A percentile compares a stretch with the other conserved stretches of the same genome.
phyloP scores from a whole-genome alignment of 2,113 vertebrate species.

The Psettodes erumei region DNA sequence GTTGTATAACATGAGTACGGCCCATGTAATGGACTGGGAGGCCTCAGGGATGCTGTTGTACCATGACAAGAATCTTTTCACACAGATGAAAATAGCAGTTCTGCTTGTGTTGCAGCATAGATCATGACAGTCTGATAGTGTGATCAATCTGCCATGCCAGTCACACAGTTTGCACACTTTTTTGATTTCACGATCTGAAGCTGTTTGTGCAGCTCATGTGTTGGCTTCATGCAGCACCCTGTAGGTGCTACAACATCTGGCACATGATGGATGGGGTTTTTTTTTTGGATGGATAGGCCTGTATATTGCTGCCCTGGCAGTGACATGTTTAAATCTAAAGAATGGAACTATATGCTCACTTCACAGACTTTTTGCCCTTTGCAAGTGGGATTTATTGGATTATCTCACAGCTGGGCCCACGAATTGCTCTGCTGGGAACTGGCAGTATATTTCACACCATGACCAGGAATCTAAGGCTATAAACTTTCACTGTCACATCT shows the following conservation, averaged over 20 bases:
- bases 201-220: background rate
- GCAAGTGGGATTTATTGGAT: conserved; percentile 8
- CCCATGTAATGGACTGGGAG: background rate
- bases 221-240: background rate
- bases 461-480: background rate
- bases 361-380: background rate
- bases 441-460: conserved; percentile 19
- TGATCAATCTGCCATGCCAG: background rate
- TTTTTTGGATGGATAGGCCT: no score
- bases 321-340: background rate
- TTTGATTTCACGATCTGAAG: background rate
- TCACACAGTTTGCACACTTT: background rate
- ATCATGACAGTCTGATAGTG: background rate
- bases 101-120: background rate
- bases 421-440: background rate
- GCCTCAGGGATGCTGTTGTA: background rate
- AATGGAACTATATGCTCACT: background rate
- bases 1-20: background rate
- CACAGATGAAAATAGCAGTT: background rate
- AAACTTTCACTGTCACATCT: background rate
- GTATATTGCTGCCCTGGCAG: background rate
- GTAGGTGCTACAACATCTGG: background rate
- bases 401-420: background rate
- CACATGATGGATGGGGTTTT: background rate
- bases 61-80: background rate